Conservation (phyloP, 2,888 invertebrate species). For the Cerastis rubricosa region DNA sequence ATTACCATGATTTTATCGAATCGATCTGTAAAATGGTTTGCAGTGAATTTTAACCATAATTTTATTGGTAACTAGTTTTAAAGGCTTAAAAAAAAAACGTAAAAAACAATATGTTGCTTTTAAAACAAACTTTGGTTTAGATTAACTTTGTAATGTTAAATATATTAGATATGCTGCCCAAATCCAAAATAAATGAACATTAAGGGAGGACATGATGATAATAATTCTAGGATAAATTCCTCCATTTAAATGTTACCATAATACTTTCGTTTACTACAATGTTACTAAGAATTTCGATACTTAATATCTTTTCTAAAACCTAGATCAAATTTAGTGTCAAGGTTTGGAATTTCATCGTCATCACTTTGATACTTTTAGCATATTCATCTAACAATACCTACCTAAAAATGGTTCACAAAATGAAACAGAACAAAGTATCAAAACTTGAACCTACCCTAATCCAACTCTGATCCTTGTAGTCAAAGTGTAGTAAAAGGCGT, state of each 20-base stretch:
- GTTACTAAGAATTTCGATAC: conserved; percentile 14
- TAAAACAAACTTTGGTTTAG: background rate
- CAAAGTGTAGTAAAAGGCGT: conserved; percentile 36
- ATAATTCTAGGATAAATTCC: background rate
- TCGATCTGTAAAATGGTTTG: conserved; percentile 47
- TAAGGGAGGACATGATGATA: background rate
- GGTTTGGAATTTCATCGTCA: background rate
- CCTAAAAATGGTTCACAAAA: background rate
- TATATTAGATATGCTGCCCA: background rate
- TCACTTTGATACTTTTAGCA: background rate
- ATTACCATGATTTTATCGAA: conserved; percentile 45
- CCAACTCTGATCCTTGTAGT: conserved; percentile 16
- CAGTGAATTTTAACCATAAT: conserved; percentile 26
- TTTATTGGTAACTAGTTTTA: background rate
- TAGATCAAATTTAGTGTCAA: background rate
- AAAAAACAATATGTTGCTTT: conserved; percentile 3
- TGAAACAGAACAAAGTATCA: conserved; percentile 10
- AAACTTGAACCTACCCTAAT: conserved; percentile 16
- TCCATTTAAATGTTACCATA: background rate
- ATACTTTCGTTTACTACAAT: too few species aligned
- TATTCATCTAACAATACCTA: background rate
- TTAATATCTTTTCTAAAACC: background rate
- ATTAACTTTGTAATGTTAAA: background rate
- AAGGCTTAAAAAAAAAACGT: background rate
- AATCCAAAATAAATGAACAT: background rate